A percentile compares a stretch with the other conserved stretches of the same genome.
phyloP scores from a whole-genome alignment of 2,888 invertebrate species.

The Heterodera filipjevi region DNA sequence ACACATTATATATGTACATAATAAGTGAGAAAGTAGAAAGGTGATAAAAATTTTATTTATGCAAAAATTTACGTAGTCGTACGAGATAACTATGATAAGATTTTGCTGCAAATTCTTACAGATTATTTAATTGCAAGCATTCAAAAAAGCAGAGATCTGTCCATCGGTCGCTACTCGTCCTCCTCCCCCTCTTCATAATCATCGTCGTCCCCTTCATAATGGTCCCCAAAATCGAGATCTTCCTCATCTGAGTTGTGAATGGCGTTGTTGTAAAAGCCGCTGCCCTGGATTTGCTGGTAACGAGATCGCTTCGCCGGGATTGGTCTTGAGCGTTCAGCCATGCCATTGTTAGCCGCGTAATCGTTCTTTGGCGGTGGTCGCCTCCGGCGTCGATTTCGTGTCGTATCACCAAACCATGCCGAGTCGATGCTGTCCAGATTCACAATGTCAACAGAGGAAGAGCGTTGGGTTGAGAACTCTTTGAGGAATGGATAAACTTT shows the following conservation, averaged over 20 bases:
- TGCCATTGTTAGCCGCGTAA: background rate
- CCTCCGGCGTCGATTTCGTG: background rate
- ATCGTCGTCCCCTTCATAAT: conserved; percentile 21
- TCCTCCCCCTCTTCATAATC: background rate
- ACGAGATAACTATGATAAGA: conserved; percentile 12
- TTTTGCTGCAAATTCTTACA: background rate
- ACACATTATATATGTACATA: background rate
- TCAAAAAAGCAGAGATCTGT: conserved; percentile 2
- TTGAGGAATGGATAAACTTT: conserved; percentile 56
- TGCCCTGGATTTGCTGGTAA: conserved; percentile 14
- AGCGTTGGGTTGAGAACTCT: conserved; percentile 44
- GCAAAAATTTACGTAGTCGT: conserved; percentile 18
- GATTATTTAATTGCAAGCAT: conserved; percentile 15
- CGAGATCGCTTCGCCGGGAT: conserved; percentile 17
- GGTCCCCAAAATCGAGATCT: conserved; percentile 30
- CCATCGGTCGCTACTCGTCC: background rate
- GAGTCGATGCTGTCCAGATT: background rate
- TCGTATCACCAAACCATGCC: background rate
- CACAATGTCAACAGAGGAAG: background rate
- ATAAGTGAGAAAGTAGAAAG: background rate
- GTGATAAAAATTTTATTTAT: background rate
- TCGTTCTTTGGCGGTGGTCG: conserved; percentile 17
- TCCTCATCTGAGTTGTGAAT: conserved; percentile 57
- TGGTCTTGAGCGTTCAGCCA: background rate
- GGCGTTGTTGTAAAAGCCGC: conserved; percentile 34